Base-by-base conservation (phyloP, 1,140 invertebrate genomes). In the Bombus consobrinus region DNA sequence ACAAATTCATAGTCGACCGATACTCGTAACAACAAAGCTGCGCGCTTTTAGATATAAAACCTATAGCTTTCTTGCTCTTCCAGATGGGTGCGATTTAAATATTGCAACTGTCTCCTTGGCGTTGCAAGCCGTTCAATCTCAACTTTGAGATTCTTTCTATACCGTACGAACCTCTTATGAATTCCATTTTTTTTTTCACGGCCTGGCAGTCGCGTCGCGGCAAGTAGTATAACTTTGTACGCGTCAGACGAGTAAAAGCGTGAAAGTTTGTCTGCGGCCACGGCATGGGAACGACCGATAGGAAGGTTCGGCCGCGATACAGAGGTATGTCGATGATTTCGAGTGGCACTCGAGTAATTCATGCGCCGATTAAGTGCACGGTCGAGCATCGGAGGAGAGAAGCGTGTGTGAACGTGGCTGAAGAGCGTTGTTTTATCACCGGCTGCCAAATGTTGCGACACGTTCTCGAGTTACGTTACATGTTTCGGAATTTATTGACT, bases 291-390 rank as follows among this genome's bases (percentile, higher is more conserved):
- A 88, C 80, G 66, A 76, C 62, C 66, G 75, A 81, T 85, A 76
- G 57, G 68, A 71, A 78, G 83, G 87, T 86, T 90, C 68, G 83
- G 74, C 80, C 74, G 71, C 62, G 59, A 82, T 83, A 74, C 75
- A 18, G 25, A 69, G 86, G 73, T 83, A 86, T 84, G 90, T 76
- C 89, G 82, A 91, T 83, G 76, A 91, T 91, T 88, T 92, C 87
- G 83, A 92, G 90, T 91, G 90, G 87, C 85, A 92, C 90, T 92
- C 89, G 85, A 91, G 81, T 78, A 75, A 71, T 83, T 84, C 79
- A 83, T 71, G 80, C 80, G 72, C 74, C 79, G 69, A 90, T 91
- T 89, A 86, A 91, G 83, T 86, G 81, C n/a, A 18, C 77, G 47
- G 53, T 47, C 37, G 75, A 86, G 32, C 68, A 68, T 76, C 75